Conservation (phyloP, 1,140 invertebrate genomes). For the Sinella curviseta region DNA sequence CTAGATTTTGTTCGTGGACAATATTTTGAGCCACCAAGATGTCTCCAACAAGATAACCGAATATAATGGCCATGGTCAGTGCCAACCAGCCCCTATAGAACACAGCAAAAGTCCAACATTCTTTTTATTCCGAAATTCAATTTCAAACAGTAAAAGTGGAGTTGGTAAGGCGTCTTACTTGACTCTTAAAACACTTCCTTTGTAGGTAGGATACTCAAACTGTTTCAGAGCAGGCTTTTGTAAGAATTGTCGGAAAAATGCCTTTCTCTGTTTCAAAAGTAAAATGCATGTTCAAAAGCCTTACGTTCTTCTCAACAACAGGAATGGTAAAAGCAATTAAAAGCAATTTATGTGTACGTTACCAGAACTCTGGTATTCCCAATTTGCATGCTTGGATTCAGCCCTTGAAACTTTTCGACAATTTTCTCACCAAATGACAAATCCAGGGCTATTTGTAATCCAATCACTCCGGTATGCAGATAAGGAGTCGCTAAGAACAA, state of each 20-base stretch:
- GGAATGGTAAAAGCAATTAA: not conserved
- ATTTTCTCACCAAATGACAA: not conserved
- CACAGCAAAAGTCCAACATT: no score
- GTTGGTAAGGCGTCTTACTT: not conserved
- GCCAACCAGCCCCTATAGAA: not conserved
- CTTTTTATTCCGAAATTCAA: not conserved
- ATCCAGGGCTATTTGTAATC: constrained; percentile 13
- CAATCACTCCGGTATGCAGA: not conserved
- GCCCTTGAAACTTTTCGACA: not conserved
- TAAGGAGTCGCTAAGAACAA: not conserved
- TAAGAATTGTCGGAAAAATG: not conserved
- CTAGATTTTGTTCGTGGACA: not conserved
- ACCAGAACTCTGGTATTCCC: not conserved
- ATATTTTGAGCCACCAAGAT: not conserved
- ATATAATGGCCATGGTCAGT: not conserved
- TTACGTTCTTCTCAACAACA: not conserved
- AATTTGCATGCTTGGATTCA: not conserved
- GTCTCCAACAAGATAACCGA: not conserved
- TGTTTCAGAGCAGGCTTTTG: not conserved
- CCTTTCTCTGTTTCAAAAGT: not conserved
- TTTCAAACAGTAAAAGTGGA: not conserved
- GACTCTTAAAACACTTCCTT: not conserved
- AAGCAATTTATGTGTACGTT: not conserved
- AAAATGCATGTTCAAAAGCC: not conserved
- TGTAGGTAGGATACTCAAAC: not conserved